phyloP scores from a whole-genome alignment of 2,113 vertebrate genomes.

The Hystrix brachyura region DNA sequence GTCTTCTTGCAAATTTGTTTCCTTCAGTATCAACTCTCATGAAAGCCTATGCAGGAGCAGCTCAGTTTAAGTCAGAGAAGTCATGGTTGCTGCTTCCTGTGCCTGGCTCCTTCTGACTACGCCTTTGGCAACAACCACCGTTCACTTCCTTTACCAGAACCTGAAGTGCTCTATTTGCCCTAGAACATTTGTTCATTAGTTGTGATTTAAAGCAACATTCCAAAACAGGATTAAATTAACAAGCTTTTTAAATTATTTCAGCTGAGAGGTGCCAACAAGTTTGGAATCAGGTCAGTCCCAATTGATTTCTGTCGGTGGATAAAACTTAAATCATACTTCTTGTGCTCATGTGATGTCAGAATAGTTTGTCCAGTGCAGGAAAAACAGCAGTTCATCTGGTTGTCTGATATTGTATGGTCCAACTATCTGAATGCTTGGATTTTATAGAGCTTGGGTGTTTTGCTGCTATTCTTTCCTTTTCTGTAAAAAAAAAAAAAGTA shows the following conservation, averaged over 20 bases:
- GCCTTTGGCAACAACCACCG: not conserved
- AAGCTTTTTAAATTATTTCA: conserved; percentile 34
- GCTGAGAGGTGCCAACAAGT: not conserved
- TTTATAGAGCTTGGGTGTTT: not conserved
- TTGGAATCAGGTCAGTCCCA: conserved; percentile 25
- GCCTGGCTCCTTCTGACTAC: not conserved
- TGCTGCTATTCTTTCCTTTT: conserved; percentile 49
- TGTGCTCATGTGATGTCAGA: not conserved
- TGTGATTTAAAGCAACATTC: conserved; percentile 18
- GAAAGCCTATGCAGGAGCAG: not conserved
- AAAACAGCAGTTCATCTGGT: not conserved
- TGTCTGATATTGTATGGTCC: not conserved
- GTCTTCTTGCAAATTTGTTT: conserved; percentile 64
- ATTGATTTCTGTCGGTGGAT: conserved; percentile 11
- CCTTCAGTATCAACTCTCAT: conserved; percentile 18
- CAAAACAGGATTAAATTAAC: conserved; percentile 13
- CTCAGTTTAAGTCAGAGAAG: not conserved
- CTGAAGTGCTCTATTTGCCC: not conserved
- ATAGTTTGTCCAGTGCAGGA: not conserved
- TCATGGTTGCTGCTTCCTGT: not conserved
- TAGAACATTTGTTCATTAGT: not conserved
- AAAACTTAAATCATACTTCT: conserved; percentile 22
- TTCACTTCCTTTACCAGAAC: not conserved
- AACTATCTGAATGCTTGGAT: conserved; percentile 36
- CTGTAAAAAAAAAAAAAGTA: not conserved